Evolutionary conservation across 2,113 vertebrate genomes (phyloP).

Genomic region (Boulengeromyrus knoepffleri): DNA sequence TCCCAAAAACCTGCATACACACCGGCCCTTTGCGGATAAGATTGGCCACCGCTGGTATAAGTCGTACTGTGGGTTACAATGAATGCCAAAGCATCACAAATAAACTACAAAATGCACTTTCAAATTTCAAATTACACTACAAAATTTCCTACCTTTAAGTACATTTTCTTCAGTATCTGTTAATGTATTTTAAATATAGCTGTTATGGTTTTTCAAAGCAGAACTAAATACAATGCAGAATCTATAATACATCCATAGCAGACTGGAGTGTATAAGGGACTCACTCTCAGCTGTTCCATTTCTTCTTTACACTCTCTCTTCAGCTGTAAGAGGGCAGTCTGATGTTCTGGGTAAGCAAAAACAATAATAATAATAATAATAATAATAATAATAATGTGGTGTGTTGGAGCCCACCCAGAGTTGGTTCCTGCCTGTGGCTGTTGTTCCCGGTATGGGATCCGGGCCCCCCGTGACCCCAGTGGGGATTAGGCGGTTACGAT

Average conservation of each 20-base stretch:
- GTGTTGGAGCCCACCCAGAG: no score
- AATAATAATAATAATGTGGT: background rate
- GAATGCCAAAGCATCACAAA: no score
- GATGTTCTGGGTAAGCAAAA: slow-evolving; percentile 69
- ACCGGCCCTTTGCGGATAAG: no score
- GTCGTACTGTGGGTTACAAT: no score
- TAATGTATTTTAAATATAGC: background rate
- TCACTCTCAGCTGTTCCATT: slow-evolving; percentile 82
- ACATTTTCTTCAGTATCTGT: background rate
- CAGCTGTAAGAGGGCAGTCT: slow-evolving; percentile 86
- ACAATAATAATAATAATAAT: background rate
- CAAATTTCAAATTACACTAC: no score
- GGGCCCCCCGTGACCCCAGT: no score
- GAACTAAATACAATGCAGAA: background rate
- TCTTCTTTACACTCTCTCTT: slow-evolving; percentile 91
- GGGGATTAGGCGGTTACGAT: no score
- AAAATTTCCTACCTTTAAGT: background rate
- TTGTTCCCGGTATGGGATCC: no score
- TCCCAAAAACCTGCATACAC: no score
- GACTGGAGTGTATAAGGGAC: background rate
- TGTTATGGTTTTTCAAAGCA: background rate
- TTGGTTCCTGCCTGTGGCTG: no score
- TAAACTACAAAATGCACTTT: no score
- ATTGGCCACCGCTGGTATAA: background rate
- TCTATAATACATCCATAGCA: background rate